These are phyloP conservation scores for Peromyscus aztecus DNA, from an alignment of 2,797 vertebrate species.

Conservation along the genomic window DNA sequence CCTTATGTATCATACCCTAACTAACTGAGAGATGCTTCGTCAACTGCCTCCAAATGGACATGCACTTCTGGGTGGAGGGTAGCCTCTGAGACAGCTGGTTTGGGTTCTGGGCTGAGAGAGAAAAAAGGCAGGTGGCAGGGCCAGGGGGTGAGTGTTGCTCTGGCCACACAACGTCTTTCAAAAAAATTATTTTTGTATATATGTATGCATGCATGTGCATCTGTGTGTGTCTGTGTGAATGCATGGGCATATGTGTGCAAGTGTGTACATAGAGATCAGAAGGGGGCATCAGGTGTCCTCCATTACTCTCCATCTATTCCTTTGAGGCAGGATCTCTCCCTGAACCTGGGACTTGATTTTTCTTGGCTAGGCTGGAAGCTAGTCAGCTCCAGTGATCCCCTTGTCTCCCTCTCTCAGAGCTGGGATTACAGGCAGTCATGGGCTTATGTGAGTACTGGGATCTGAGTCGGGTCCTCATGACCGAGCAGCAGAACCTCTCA, in stretches of 20 bases:
- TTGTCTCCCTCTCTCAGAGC: background rate
- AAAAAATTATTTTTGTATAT: background rate
- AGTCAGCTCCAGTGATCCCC: too few species aligned
- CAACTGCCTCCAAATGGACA: background rate
- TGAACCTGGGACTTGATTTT: background rate
- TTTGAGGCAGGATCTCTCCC: background rate
- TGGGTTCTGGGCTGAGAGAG: background rate
- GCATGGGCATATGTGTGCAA: background rate
- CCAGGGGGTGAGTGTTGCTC: background rate
- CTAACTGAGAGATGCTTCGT: background rate
- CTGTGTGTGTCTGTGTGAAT: background rate
- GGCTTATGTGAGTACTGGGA: background rate
- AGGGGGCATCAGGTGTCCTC: background rate
- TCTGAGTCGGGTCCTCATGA: background rate
- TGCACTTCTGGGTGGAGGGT: background rate
- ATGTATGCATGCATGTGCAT: background rate
- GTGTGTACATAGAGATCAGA: background rate
- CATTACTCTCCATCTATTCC: background rate
- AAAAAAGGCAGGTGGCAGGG: background rate
- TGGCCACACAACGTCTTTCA: background rate
- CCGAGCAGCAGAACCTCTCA: background rate
- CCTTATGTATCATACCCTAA: background rate
- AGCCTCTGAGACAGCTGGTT: background rate
- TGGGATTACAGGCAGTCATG: background rate
- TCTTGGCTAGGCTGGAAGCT: background rate